Base-by-base conservation (phyloP, 2,113 vertebrate genomes). In the Dasyprocta punctata region DNA sequence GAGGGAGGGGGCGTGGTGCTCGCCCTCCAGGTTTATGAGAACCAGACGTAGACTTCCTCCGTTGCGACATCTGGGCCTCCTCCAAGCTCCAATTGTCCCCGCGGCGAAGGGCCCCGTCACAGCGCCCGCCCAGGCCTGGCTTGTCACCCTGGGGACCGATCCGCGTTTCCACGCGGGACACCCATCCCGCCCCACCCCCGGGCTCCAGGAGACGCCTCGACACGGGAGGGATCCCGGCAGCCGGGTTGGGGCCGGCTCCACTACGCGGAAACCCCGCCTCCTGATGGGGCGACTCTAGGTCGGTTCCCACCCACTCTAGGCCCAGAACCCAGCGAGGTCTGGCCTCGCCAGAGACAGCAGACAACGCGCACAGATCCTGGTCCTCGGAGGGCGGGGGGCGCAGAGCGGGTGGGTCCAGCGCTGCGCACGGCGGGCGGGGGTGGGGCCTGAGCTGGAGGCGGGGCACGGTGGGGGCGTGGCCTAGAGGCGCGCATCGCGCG, bases 51-150 rank as follows among this genome's bases (percentile, higher is more conserved):
- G 44, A 90, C 85, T 96, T 96, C 88, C 88, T 94, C 52, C 0
- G 33, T 95, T 92, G 95, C 86, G 94, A 97, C 97, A 95, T 97
- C 94, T 92, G 96, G 85, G 97, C 95, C 91, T 96, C 85, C 61
- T 61, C 24, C 61, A 88, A 90, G 89, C n/a, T 95, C 60, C 89
- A 91, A 89, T 84, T 95, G 97, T 96, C 93, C 94, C 67, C 49
- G 44, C 10, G 12, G 65, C 28, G n/a, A 24, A 63, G 86, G 71
- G 81, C 47, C 47, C 2, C 13, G 58, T 63, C 41, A 19, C 36
- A 41, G 75, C 11, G 16, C 24, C 41, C 2, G 38, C 26, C 73
- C 87, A 12, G 7, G 30, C 61, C 38, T 26, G 56, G 22, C 30
- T 78, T 58, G 26, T n/a, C 86, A 77, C 47, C 36, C 3, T 28